Conservation (phyloP, 1,140 invertebrate genomes). For the Armadillidium nasatum region DNA sequence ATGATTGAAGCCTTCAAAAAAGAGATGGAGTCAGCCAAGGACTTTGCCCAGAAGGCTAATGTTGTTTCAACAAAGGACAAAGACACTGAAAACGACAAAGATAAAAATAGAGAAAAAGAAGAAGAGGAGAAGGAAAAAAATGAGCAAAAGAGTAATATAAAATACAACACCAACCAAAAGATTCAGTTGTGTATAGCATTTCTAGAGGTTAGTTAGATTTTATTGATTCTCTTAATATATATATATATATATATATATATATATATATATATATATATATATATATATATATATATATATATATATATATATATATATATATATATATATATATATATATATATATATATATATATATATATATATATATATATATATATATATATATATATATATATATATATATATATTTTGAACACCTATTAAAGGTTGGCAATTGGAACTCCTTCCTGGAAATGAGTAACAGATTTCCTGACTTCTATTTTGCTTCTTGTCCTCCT, state of each 20-base stretch:
- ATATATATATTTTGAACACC: slow-evolving; percentile 51
- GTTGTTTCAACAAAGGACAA: slow-evolving; percentile 79
- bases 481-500: no score
- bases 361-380: slow-evolving; percentile 73
- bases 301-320: slow-evolving; percentile 59
- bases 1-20: slow-evolving; percentile 77
- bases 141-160: slow-evolving; percentile 21
- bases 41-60: slow-evolving; percentile 78
- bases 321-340: neutral
- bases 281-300: slow-evolving; percentile 62
- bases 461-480: no score
- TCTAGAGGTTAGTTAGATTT: slow-evolving; percentile 35
- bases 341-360: slow-evolving; percentile 48
- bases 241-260: neutral
- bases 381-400: slow-evolving; percentile 82
- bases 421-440: no score
- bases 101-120: slow-evolving; percentile 63
- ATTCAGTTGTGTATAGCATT: slow-evolving; percentile 85
- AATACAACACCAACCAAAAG: slow-evolving; percentile 74
- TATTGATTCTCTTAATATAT: neutral
- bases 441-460: no score
- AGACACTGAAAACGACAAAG: slow-evolving; percentile 60
- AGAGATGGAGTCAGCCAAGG: slow-evolving; percentile 63
- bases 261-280: slow-evolving; percentile 29
- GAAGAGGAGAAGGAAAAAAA: slow-evolving; percentile 53